These are phyloP conservation scores for Sebastes taczanowskii DNA, from an alignment of 2,797 vertebrate genomes.

Conservation along the genomic window DNA sequence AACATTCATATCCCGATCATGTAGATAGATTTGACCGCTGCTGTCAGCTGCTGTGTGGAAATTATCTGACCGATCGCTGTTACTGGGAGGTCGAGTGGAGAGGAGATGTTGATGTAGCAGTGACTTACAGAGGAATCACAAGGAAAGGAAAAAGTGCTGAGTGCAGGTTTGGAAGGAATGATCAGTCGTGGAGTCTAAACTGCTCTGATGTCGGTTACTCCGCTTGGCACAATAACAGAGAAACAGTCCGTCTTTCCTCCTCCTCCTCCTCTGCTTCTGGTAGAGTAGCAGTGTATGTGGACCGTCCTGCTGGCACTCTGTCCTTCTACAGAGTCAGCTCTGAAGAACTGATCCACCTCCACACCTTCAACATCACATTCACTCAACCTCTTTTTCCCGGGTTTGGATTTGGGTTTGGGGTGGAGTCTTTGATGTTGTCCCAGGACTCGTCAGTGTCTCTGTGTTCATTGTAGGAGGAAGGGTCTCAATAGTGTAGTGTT, in stretches of 20 bases:
- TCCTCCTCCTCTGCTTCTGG: background rate
- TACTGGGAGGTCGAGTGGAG: conserved; percentile 33
- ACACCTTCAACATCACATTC: background rate
- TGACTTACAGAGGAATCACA: background rate
- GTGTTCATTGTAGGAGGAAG: background rate
- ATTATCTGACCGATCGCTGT: background rate
- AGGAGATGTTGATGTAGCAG: background rate
- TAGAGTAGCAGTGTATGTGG: background rate
- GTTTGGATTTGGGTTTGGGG: background rate
- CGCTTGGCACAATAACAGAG: background rate
- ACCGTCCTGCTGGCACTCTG: background rate
- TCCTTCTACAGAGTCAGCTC: background rate
- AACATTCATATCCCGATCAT: conserved; percentile 7
- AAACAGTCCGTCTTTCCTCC: background rate
- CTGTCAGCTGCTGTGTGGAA: conserved; percentile 11
- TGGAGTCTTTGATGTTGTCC: background rate
- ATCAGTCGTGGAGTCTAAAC: conserved; percentile 14
- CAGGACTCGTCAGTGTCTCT: background rate
- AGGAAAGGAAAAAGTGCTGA: background rate
- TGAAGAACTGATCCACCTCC: background rate
- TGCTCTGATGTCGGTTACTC: background rate
- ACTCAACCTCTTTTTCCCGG: background rate
- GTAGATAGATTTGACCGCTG: conserved; percentile 14
- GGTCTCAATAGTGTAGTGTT: background rate
- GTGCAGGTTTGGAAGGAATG: background rate